Base-by-base conservation (phyloP, 2,888 invertebrate genomes). In the Nephrotoma appendiculata region DNA sequence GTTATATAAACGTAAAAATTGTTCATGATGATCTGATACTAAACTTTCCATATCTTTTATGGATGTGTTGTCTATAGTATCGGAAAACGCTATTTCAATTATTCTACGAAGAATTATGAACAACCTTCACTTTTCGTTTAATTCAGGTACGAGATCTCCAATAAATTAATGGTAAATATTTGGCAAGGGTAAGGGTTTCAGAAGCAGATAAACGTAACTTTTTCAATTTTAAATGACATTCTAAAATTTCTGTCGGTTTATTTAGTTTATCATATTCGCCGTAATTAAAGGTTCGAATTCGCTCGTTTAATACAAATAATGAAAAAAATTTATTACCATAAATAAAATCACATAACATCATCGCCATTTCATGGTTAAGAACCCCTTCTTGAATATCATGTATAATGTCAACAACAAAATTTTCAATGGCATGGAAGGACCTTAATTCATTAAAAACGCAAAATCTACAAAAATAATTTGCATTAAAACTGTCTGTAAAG, bases 401-500 rank as follows among this genome's bases (percentile, higher is more conserved):
- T n/a, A n/a, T n/a, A n/a, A 48, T 48, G 12, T 48, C 48, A 48
- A 48, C 48, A 48, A 48, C 48, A 48, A 12, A 48, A 48, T 48
- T 48, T 48, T 48, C 11, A 48, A n/a, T 48, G 31, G 31, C 31
- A 31, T 31, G 31, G 31, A 31, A 31, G 31, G 1, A 31, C 31
- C 9, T 44, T 3, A 52, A 52, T 31, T 85, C 57, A 52, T 41
- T 57, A 84, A 83, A 48, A 57, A 84, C 5, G 57, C 19, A 87
- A 57, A 42, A 43, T 19, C 57, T 52, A 41, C 87, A 87, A 31
- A 71, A 86, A 87, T 43, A 87, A 41, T 86, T 86, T 15, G 86
- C 86, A 9, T 57, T 57, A 71, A 87, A 87, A 31, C 87, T 52
- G 6, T 87, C 87, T 43, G 86, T 87, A 31, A 87, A 87, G 11